Evolutionary conservation across 2,888 invertebrate species (phyloP), one percentile per base, ranked within the genome.

Genomic region (Gandaritis pyraliata): DNA sequence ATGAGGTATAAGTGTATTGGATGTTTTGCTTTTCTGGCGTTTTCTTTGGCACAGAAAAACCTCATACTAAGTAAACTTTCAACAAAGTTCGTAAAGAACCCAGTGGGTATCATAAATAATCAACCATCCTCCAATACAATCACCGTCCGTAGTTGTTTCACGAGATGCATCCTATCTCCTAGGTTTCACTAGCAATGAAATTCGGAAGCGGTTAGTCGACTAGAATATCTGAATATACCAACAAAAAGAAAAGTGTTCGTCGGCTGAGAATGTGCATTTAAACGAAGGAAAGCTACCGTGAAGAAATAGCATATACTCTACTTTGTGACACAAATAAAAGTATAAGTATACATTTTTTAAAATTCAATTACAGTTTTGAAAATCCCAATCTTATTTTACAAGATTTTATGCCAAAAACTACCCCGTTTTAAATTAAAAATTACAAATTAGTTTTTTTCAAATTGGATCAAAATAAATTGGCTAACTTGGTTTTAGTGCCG

Each of bases 191-290:
- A 80, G 78, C 75, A 80, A 81, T 83, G 82, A 80, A 78, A 78
- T 75, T 79, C 64, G 65, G 72, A 67, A 73, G 70, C 69, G 74
- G 74, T 73, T 61, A 48, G 54, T 64, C 72, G 75, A 68, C 70
- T 76, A 75, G 79, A 78, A 82, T 80, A 80, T 78, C 82, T 76
- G 78, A 83, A 83, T 86, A 84, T 48, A 82, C 78, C 79, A 84
- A 87, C 87, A 87, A 86, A 86, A 84, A 80, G 73, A 78, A 81
- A 85, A 85, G 78, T 85, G 77, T 82, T 82, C 81, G 72, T 71
- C 75, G 80, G 80, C 77, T 74, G 83, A 83, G 85, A 86, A 85
- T 87, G 84, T 86, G 83, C 83, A 83, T 85, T 83, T 81, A 82
- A 81, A 54, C 7, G 11, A 29, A 15, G 36, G 30, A n/a, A 29